Conservation (phyloP, 2,113 vertebrate genomes). For the Megatriorchis doriae region DNA sequence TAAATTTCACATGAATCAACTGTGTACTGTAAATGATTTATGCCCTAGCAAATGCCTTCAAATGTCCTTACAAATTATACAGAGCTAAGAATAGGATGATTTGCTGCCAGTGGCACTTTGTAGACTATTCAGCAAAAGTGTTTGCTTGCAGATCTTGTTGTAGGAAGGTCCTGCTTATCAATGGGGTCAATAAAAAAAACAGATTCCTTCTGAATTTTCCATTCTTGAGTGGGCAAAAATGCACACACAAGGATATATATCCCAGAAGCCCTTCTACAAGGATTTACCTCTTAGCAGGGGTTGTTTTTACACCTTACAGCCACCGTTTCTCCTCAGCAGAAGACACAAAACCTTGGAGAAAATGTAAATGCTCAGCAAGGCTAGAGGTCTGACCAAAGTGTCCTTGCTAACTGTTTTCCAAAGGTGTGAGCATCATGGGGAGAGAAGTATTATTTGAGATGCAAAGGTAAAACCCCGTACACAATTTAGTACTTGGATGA, state of each 20-base stretch:
- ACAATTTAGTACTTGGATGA: not conserved
- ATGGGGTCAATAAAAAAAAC: not conserved
- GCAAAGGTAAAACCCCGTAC: not conserved
- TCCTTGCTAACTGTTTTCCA: not conserved
- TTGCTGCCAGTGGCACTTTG: not conserved
- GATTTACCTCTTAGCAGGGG: not conserved
- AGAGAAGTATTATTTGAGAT: not conserved
- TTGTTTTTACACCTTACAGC: not conserved
- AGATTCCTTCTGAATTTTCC: not conserved
- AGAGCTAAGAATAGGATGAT: not conserved
- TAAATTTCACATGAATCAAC: not conserved
- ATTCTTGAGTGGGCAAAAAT: not conserved
- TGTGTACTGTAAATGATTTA: not conserved
- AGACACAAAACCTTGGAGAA: not conserved
- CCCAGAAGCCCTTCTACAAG: not conserved
- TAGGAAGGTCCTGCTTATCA: not conserved
- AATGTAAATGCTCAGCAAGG: fast-evolving
- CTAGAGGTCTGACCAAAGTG: not conserved
- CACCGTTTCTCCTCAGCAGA: not conserved
- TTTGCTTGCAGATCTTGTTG: not conserved
- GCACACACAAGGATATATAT: fast-evolving
- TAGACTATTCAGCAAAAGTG: not conserved
- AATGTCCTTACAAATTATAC: not conserved
- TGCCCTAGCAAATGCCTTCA: not conserved
- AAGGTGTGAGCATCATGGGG: fast-evolving